A percentile compares a stretch with the other conserved stretches of the same genome.
Conservation (phyloP, 2,113 vertebrate genomes). For the Vanacampus margaritifer region DNA sequence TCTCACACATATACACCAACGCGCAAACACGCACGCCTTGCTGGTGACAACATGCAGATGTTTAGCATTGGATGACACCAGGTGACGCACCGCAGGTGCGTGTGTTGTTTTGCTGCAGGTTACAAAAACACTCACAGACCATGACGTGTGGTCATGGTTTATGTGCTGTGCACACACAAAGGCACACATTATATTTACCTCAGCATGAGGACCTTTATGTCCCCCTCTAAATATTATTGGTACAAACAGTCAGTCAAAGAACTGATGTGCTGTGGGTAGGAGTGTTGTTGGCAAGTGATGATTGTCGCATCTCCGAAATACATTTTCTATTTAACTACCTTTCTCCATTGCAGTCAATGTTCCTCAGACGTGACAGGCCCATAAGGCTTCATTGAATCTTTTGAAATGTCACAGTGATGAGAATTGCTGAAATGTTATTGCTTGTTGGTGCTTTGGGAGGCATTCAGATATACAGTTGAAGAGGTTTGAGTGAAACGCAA, state of each 20-base stretch:
- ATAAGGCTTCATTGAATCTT: not conserved
- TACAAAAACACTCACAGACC: not conserved
- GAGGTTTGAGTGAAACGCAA: too few relatives aligned
- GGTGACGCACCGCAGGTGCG: slow-evolving; percentile 34
- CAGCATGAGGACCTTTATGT: not conserved
- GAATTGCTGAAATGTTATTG: not conserved
- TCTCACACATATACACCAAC: not conserved
- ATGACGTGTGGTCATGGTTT: not conserved
- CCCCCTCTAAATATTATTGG: slow-evolving; percentile 15
- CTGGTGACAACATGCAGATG: slow-evolving; percentile 36
- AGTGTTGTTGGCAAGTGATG: not conserved
- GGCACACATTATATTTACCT: not conserved
- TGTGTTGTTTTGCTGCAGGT: not conserved
- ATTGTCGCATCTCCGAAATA: not conserved
- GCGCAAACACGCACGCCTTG: slow-evolving; percentile 26
- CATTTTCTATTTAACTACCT: not conserved
- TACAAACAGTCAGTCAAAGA: slow-evolving; percentile 16
- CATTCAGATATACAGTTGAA: not conserved
- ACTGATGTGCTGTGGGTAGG: slow-evolving; percentile 10
- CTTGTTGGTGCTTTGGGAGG: not conserved
- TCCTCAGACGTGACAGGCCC: not conserved
- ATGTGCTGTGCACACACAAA: slow-evolving; percentile 1
- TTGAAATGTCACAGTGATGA: not conserved
- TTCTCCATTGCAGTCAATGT: not conserved
- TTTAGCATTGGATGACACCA: slow-evolving; percentile 22